These are phyloP conservation scores for Pseudomyrmex pallidus DNA, from an alignment of 1,140 invertebrate species.

Conservation along the genomic window DNA sequence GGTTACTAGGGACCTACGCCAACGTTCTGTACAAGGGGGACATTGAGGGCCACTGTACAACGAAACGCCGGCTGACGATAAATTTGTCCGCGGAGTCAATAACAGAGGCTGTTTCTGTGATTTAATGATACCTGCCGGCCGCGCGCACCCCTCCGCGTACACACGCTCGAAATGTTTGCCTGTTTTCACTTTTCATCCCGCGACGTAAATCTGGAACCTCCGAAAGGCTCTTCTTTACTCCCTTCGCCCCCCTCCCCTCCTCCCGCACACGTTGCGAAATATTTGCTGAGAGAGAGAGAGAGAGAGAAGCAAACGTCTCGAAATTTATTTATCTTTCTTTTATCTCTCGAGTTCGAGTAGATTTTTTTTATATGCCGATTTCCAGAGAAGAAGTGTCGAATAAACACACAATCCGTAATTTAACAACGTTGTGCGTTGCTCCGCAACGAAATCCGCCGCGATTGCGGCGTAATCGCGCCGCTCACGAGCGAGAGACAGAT, in stretches of 20 bases:
- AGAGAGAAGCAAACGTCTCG: background rate
- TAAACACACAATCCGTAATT: background rate
- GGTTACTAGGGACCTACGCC: constrained; percentile 72
- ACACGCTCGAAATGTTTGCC: constrained; percentile 68
- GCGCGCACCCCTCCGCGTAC: constrained; percentile 58
- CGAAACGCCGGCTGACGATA: constrained; percentile 82
- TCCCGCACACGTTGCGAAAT: background rate
- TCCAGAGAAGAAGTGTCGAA: background rate
- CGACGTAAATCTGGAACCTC: constrained; percentile 16
- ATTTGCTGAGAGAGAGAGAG: background rate
- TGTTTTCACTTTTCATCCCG: constrained; percentile 75
- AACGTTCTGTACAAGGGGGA: constrained; percentile 63
- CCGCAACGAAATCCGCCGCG: background rate
- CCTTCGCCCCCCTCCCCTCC: no score
- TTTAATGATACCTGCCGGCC: constrained; percentile 83
- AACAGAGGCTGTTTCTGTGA: constrained; percentile 85
- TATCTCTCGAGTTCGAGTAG: background rate
- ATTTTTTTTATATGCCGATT: no score
- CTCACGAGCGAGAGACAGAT: background rate
- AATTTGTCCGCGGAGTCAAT: constrained; percentile 85
- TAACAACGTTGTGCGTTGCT: background rate
- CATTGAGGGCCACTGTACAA: constrained; percentile 76
- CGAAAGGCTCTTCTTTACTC: constrained; percentile 20
- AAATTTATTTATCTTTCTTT: background rate
- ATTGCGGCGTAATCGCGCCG: constrained; percentile 11